Percentiles rank a stretch among this genome's conserved stretches.
These are phyloP conservation scores for Drosophila gaucha DNA, from an alignment of 2,888 invertebrate genomes.

Conservation along the genomic window DNA sequence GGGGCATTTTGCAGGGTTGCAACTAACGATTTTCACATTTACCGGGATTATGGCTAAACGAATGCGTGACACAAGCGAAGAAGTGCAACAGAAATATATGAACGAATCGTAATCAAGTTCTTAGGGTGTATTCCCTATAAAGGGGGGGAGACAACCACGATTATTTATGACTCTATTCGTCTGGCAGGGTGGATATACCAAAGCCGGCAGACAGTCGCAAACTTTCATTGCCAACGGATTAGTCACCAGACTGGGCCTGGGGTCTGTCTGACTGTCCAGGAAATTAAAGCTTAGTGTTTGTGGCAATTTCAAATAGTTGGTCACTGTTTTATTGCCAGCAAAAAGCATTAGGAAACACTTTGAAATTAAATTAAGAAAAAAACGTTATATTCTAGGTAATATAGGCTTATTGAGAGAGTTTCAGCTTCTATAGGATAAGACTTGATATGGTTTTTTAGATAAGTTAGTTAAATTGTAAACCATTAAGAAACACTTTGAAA, in stretches of 20 bases:
- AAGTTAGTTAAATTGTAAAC: neutral
- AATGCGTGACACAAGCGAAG: slow-evolving; percentile 48
- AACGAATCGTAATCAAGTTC: slow-evolving; percentile 31
- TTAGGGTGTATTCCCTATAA: slow-evolving; percentile 16
- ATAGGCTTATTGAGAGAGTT: neutral
- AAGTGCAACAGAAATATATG: slow-evolving; percentile 30
- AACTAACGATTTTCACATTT: slow-evolving; percentile 17
- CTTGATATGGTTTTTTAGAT: too few relatives aligned
- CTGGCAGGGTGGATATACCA: slow-evolving; percentile 23
- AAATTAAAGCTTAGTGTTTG: slow-evolving; percentile 20
- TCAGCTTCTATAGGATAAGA: too few relatives aligned
- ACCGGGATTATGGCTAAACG: slow-evolving; percentile 44
- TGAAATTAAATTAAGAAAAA: too few relatives aligned
- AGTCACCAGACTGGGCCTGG: slow-evolving; percentile 32
- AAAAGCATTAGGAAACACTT: neutral
- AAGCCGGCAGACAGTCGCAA: slow-evolving; percentile 17
- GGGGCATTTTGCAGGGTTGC: slow-evolving; percentile 49
- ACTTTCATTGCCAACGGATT: slow-evolving; percentile 34
- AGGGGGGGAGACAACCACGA: slow-evolving; percentile 16
- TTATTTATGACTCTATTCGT: slow-evolving; percentile 68
- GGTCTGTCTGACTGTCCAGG: slow-evolving; percentile 13
- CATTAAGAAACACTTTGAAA: neutral
- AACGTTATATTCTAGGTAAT: neutral
- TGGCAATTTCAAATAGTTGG: slow-evolving; percentile 19
- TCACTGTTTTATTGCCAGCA: neutral